Evolutionary conservation across 1,140 invertebrate genomes (phyloP), one percentile per base, ranked within the genome.

Genomic region (Lucilia sericata): DNA sequence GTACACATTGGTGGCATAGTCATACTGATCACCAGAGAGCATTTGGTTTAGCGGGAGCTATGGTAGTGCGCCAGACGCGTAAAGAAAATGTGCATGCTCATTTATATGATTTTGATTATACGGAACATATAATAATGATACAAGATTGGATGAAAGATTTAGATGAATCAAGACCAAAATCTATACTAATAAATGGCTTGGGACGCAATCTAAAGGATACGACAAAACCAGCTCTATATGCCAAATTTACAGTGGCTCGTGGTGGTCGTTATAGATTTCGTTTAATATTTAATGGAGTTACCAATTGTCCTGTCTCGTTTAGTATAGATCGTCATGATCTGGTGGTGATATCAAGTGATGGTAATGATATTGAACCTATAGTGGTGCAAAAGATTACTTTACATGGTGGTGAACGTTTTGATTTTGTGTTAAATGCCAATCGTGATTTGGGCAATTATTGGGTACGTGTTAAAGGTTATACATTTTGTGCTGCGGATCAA

Each of bases 331-430:
- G 94, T 17, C 96, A 97, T 89, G 85, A 91, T 13, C 86, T 98
- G 81, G 91, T 93, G 83, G 89, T 97, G 2, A 94, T 97, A 13
- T 92, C 95, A 10, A 92, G 96, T 82, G 96, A 98, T 90, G 96
- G 96, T 3, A 94, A 95, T 87, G 93, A 94, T 25, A 93, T 96
- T 17, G 91, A 93, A 82, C 93, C 95, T 0, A 91, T 94, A 74
- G 87, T 92, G 55, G 93, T 94, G 2, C 91, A 92, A 70, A 93
- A 93, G 2, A 92, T 96, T 21, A 93, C 92, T 60, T 87, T 96
- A 8, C 93, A 93, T 51, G 94, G 94, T 90, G 96, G 95, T 2
- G 96, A 96, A 88, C 92, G 95, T 78, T 93, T 93, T 0, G 96
- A 96, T 88, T 95, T 96, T 86, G 92, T 96, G 42, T 86, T 96